Conservation (phyloP, 2,797 vertebrate species). For the Helicolenus hilgendorfi region DNA sequence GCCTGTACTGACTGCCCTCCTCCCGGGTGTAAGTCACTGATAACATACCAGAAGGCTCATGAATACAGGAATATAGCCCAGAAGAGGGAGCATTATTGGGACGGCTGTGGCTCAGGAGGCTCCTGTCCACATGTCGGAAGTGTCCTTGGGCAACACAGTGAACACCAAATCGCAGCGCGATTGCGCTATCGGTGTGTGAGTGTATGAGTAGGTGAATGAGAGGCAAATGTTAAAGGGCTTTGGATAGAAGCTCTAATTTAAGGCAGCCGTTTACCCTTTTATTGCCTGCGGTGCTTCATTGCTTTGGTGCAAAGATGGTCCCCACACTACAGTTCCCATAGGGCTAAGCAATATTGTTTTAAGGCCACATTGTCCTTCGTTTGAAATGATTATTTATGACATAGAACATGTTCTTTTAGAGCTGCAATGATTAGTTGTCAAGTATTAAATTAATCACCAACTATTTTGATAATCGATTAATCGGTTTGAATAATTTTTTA, state of each 20-base stretch:
- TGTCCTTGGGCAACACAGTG: neutral
- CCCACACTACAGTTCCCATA: neutral
- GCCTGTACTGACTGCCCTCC: neutral
- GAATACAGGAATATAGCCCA: neutral
- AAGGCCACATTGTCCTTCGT: neutral
- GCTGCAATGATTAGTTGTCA: too few relatives aligned
- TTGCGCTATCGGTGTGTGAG: neutral
- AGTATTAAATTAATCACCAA: too few relatives aligned
- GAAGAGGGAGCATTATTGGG: neutral
- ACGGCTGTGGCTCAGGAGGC: neutral
- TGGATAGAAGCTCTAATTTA: neutral
- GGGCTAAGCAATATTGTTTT: neutral
- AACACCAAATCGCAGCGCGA: neutral
- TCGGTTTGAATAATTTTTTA: too few relatives aligned
- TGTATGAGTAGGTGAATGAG: neutral
- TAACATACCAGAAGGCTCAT: constrained; percentile 4
- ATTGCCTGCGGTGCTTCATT: neutral
- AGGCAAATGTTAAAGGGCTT: neutral
- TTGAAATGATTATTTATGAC: neutral
- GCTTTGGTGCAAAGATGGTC: neutral
- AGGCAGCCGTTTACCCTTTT: neutral
- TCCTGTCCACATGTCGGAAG: neutral
- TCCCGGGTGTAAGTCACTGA: constrained; percentile 34
- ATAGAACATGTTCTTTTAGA: neutral
- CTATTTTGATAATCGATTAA: too few relatives aligned